Evolutionary conservation across 1,140 invertebrate species (phyloP).

Genomic region (Goniozus legneri): DNA sequence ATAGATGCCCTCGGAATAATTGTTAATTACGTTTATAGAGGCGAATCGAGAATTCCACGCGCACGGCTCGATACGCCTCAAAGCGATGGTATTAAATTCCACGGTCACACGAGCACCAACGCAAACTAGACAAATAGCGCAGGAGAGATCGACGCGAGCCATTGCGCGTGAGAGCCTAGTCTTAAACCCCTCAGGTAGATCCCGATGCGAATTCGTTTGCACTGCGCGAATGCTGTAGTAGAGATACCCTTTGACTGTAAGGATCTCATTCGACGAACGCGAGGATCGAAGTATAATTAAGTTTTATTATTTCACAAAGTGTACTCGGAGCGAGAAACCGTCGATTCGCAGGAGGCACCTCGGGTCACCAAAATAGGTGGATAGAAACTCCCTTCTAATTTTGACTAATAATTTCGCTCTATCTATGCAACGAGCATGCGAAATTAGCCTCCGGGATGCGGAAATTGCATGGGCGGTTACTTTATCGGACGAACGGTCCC

Average conservation of each 20-base stretch:
- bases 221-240: too few relatives aligned
- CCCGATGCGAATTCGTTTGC: too few relatives aligned
- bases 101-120: slow-evolving; percentile 22
- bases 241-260: too few relatives aligned
- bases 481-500: slow-evolving; percentile 17
- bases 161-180: too few relatives aligned
- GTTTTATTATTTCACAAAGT: too few relatives aligned
- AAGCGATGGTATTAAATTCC: slow-evolving; percentile 39
- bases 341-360: too few relatives aligned
- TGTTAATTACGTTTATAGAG: slow-evolving; percentile 46
- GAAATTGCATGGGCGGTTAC: slow-evolving; percentile 14
- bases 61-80: slow-evolving; percentile 26
- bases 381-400: slow-evolving; percentile 28
- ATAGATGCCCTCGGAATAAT: slow-evolving; percentile 44
- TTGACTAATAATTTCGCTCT: slow-evolving; percentile 22
- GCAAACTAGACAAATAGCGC: slow-evolving; percentile 41
- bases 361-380: slow-evolving; percentile 14
- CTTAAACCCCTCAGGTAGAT: too few relatives aligned
- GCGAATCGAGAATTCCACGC: slow-evolving; percentile 14
- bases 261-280: too few relatives aligned
- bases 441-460: slow-evolving; percentile 15
- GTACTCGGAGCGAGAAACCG: too few relatives aligned
- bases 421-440: slow-evolving; percentile 11
- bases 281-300: too few relatives aligned
- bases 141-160: slow-evolving; percentile 27